These are phyloP conservation scores for Guaruba guarouba DNA, from an alignment of 2,113 vertebrate species.

Conservation along the genomic window DNA sequence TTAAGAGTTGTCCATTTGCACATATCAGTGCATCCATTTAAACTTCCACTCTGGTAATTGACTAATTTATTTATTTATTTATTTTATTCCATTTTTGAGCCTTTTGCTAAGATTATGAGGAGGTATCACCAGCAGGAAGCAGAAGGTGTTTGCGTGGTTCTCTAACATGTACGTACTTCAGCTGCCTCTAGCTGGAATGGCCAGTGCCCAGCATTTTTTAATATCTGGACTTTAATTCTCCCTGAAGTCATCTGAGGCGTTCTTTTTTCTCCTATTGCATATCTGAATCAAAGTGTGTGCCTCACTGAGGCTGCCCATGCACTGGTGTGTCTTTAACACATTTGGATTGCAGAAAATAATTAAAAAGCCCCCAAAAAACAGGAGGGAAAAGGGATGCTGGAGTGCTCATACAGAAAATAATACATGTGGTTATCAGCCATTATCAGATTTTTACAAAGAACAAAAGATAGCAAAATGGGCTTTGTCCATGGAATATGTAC, in stretches of 20 bases:
- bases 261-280: not conserved
- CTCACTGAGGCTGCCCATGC: not conserved
- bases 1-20: constrained; percentile 3
- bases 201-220: not conserved
- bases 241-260: not conserved
- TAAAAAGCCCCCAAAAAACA: not conserved
- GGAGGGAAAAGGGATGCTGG: not conserved
- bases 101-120: not conserved
- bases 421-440: not conserved
- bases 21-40: not conserved
- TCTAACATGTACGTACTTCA: not conserved
- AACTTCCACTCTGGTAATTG: not conserved
- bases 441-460: not conserved
- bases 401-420: not conserved
- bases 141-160: not conserved
- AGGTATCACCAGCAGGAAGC: not conserved
- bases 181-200: not conserved
- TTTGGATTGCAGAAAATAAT: not conserved
- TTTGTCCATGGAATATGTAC: not conserved
- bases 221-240: not conserved
- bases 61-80: not conserved
- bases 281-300: not conserved
- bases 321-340: not conserved
- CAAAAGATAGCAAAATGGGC: not conserved
- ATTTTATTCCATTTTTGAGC: not conserved